Conservation (phyloP, 1,140 invertebrate species). For the Mamestra configurata region DNA sequence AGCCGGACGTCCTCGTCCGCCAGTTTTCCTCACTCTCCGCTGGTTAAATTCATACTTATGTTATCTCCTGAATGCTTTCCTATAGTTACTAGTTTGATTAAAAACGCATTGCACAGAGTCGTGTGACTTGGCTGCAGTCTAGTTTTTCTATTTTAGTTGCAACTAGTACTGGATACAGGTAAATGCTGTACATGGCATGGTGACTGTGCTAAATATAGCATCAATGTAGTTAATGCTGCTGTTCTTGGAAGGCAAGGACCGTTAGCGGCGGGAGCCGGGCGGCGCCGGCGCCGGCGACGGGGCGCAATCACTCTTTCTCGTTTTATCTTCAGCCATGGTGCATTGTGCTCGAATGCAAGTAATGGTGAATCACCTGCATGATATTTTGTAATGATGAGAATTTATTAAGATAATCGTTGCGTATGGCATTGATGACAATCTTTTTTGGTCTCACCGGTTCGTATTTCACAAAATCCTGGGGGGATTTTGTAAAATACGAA, state of each 20-base stretch:
- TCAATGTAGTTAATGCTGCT: slow-evolving; percentile 69
- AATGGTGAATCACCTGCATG: slow-evolving; percentile 53
- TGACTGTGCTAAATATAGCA: slow-evolving; percentile 75
- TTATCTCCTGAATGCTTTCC: not conserved
- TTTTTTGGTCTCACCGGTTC: not conserved
- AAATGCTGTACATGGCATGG: slow-evolving; percentile 56
- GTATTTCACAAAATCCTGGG: no score
- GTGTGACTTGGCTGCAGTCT: slow-evolving; percentile 42
- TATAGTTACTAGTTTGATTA: slow-evolving; percentile 14
- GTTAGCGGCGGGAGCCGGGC: slow-evolving; percentile 77
- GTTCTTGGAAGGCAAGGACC: slow-evolving; percentile 78
- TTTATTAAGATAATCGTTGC: slow-evolving; percentile 21
- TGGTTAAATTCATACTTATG: not conserved
- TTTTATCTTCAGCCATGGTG: slow-evolving; percentile 27
- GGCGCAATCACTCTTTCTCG: slow-evolving; percentile 33
- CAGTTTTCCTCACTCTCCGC: slow-evolving; percentile 14
- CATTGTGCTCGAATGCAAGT: slow-evolving; percentile 56
- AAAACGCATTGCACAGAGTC: slow-evolving; percentile 4
- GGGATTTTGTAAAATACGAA: no score
- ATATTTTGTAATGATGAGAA: slow-evolving; percentile 38
- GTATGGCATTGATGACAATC: slow-evolving; percentile 15
- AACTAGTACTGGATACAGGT: slow-evolving; percentile 27
- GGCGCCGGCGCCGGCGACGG: slow-evolving; percentile 65
- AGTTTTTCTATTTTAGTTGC: slow-evolving; percentile 54
- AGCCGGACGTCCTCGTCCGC: not conserved